phyloP scores from a whole-genome alignment of 30 jellyfish, hydroid and myxozoan genomes.

The Calvadosia cruxmelitensis region DNA sequence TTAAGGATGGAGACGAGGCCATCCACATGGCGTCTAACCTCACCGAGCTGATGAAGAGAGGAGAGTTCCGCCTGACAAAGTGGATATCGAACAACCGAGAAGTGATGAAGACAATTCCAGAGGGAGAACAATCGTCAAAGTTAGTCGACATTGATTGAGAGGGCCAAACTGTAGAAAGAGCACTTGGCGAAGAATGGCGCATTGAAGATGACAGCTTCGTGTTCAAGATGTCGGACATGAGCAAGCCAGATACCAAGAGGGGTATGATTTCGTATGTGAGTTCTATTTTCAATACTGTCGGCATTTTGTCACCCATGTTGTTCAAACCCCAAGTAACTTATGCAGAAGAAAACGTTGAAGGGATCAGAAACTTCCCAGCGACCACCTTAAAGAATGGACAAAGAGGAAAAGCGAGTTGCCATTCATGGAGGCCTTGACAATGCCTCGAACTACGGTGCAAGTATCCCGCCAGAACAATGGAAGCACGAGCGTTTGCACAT shows the following conservation, averaged over 20 bases:
- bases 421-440: not conserved
- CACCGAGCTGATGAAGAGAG: conserved; percentile 17
- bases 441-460: conserved; percentile 11
- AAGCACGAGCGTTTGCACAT: conserved; percentile 13
- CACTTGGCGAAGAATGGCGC: conserved; percentile 24
- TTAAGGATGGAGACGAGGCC: too few relatives aligned
- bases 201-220: conserved; percentile 6
- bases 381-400: conserved; percentile 1
- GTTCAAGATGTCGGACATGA: conserved; percentile 1
- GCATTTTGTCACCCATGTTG: conserved; percentile 14
- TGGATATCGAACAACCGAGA: conserved; percentile 21
- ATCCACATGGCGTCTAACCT: conserved; percentile 9
- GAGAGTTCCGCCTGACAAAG: conserved; percentile 39
- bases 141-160: conserved; percentile 9
- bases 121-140: conserved; percentile 17
- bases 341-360: conserved; percentile 4
- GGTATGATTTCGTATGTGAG: conserved; percentile 28
- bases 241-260: conserved; percentile 24
- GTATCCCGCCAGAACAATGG: too few relatives aligned
- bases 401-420: conserved; percentile 23
- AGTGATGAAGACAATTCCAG: conserved; percentile 30
- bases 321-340: conserved; percentile 4
- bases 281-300: conserved; percentile 30
- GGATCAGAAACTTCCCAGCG: conserved; percentile 20
- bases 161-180: conserved; percentile 26